These are phyloP conservation scores for Sorex fumeus DNA, from an alignment of 2,113 vertebrate species.

Conservation along the genomic window DNA sequence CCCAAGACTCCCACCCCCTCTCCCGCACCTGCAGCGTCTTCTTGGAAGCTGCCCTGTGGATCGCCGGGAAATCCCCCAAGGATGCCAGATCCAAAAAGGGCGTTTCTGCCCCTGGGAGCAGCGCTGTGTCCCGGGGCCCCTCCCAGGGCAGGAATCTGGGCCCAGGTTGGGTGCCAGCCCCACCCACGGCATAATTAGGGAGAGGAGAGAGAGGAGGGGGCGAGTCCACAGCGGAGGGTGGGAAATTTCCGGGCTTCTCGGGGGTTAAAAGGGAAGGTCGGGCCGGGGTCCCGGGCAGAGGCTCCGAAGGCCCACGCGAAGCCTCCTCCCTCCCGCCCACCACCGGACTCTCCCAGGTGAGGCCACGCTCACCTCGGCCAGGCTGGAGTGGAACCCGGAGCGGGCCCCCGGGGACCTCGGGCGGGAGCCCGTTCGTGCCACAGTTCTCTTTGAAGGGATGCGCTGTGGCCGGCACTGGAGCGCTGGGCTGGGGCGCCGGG, in stretches of 20 bases:
- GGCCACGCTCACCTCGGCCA: neutral
- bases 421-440: neutral
- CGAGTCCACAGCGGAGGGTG: constrained; percentile 47
- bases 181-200: constrained; percentile 78
- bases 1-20: too few species aligned
- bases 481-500: neutral
- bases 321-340: neutral
- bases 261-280: constrained; percentile 79
- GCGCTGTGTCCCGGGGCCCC: constrained; percentile 68
- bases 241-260: constrained; percentile 70
- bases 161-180: constrained; percentile 73
- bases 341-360: constrained; percentile 68
- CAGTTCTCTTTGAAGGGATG: neutral
- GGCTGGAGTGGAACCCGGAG: neutral
- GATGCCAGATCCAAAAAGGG: neutral
- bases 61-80: neutral
- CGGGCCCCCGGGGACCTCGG: neutral
- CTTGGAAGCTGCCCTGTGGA: neutral
- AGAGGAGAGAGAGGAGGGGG: constrained; percentile 70
- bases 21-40: neutral
- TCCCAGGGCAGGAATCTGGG: constrained; percentile 81
- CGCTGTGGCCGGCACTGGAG: too few species aligned
- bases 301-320: neutral
- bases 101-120: constrained; percentile 55
- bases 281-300: constrained; percentile 74